Percentiles rank a stretch among this genome's conserved stretches.
These are phyloP conservation scores for Palythoa heliodiscus DNA, from an alignment of 92 coral and sea anemone genomes.

Conservation along the genomic window DNA sequence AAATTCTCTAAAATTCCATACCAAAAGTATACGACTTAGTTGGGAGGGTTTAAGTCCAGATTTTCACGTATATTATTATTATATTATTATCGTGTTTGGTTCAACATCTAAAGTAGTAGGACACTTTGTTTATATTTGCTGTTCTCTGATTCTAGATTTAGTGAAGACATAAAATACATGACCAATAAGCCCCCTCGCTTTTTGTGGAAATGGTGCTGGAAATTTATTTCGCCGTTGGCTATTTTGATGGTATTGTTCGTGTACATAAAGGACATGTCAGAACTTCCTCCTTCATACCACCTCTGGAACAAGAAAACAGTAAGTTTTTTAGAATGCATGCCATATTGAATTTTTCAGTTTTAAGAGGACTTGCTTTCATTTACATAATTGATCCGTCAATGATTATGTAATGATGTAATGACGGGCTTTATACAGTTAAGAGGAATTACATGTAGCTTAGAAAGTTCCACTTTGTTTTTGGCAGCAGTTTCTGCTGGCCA, in stretches of 20 bases:
- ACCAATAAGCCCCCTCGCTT: conserved; percentile 98
- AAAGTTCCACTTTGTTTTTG: no score
- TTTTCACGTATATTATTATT: no score
- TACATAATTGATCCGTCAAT: no score
- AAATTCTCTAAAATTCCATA: no score
- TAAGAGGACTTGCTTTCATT: neutral
- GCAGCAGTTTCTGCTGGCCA: no score
- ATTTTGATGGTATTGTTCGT: conserved; percentile 83
- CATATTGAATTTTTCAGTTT: neutral
- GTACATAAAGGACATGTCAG: conserved; percentile 88
- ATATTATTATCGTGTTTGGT: no score
- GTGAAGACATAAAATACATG: conserved; percentile 96
- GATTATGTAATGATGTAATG: no score
- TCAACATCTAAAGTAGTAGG: no score
- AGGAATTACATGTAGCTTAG: no score
- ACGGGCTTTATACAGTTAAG: no score
- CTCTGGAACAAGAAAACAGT: conserved; percentile 88
- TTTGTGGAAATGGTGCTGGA: conserved; percentile 99
- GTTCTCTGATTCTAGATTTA: conserved; percentile 60
- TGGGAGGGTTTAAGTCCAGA: no score
- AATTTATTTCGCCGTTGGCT: conserved; percentile 89
- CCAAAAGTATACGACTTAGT: no score
- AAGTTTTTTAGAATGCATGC: neutral
- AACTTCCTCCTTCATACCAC: conserved; percentile 58
- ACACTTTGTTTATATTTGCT: neutral